These are phyloP conservation scores for Phenganax stokvisi DNA, from an alignment of 92 coral and sea anemone genomes.

Conservation along the genomic window DNA sequence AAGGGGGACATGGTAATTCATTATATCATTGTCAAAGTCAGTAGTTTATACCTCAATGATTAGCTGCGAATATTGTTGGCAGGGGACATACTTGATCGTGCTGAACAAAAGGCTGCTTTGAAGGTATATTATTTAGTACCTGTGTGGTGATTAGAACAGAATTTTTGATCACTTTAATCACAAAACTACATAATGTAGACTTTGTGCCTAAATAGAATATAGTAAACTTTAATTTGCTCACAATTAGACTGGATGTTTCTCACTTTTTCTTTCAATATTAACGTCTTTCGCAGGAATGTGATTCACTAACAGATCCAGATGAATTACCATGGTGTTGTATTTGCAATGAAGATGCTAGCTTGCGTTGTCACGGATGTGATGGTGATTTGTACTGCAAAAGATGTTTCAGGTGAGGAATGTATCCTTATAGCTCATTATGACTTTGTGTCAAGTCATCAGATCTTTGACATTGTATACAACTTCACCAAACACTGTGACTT, in stretches of 20 bases:
- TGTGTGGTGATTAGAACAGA: background rate
- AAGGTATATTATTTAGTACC: background rate
- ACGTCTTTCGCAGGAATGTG: slow-evolving; percentile 56
- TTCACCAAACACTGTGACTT: background rate
- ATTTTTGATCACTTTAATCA: background rate
- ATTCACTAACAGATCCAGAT: slow-evolving; percentile 73
- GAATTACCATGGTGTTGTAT: slow-evolving; percentile 99
- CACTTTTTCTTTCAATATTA: no score
- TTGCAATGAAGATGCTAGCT: slow-evolving; percentile 87
- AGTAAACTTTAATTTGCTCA: no score
- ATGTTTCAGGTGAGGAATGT: slow-evolving; percentile 66
- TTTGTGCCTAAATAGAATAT: no score
- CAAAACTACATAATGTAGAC: background rate
- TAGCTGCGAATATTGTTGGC: background rate
- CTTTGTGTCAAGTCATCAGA: no score
- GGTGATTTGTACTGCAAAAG: slow-evolving; percentile 90
- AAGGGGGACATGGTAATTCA: slow-evolving; percentile 62
- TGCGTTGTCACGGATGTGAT: slow-evolving; percentile 96
- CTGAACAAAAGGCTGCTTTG: slow-evolving; percentile 25
- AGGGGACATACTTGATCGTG: slow-evolving; percentile 30
- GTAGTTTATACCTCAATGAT: background rate
- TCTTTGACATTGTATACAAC: background rate
- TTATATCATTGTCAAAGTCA: background rate
- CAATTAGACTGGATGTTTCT: no score
- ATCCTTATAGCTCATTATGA: no score